Evolutionary conservation across 2,888 invertebrate species (phyloP).

Genomic region (Cremastobaeus sp.): DNA sequence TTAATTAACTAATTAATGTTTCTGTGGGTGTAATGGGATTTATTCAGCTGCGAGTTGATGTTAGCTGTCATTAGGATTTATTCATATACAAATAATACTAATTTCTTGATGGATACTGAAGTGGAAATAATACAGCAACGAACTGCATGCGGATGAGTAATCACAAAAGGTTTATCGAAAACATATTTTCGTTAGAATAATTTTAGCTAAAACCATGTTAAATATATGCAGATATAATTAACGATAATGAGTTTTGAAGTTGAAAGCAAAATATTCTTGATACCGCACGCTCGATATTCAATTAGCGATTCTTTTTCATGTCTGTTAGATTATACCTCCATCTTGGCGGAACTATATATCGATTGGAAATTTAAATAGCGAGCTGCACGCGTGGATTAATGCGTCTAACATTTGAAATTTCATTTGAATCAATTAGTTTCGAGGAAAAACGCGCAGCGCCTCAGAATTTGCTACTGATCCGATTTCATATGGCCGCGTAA

Average conservation of each 20-base stretch:
- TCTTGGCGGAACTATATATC: too few species aligned
- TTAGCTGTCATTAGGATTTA: too few species aligned
- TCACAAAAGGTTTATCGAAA: slow-evolving; percentile 7
- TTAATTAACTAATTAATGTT: too few species aligned
- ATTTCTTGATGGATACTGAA: neutral
- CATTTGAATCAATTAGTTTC: too few species aligned
- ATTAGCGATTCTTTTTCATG: slow-evolving; percentile 16
- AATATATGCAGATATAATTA: slow-evolving; percentile 16
- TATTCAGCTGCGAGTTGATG: too few species aligned
- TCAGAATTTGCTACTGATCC: too few species aligned
- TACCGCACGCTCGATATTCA: slow-evolving; percentile 11
- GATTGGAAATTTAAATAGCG: slow-evolving; percentile 9
- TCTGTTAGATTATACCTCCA: slow-evolving; percentile 3
- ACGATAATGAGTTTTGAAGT: slow-evolving; percentile 8
- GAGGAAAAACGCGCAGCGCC: too few species aligned
- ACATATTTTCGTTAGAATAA: slow-evolving; percentile 23
- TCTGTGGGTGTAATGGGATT: too few species aligned
- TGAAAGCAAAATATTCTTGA: slow-evolving; percentile 15
- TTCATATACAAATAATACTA: neutral
- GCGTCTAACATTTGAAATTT: too few species aligned
- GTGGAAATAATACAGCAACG: neutral
- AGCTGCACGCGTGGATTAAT: too few species aligned
- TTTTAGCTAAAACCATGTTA: neutral
- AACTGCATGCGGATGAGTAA: neutral
- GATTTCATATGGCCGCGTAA: too few species aligned